These are phyloP conservation scores for Heliconius eleuchia DNA, from an alignment of 1,140 invertebrate species.

Conservation along the genomic window DNA sequence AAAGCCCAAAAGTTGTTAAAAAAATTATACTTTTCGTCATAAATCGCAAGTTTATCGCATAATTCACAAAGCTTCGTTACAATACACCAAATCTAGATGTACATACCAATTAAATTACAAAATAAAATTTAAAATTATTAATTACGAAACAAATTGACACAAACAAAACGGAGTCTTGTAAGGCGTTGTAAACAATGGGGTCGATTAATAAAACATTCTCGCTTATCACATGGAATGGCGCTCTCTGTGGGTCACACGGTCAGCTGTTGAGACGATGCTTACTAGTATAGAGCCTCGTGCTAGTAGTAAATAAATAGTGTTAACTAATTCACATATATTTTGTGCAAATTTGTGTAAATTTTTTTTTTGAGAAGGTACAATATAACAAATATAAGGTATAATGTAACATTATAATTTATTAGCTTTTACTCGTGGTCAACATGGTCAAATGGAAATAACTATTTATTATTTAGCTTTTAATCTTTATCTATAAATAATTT, in stretches of 20 bases:
- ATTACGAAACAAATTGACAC: not conserved
- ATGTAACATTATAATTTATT: no score
- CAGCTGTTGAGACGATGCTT: constrained; percentile 34
- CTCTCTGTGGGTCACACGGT: constrained; percentile 38
- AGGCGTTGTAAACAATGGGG: constrained; percentile 53
- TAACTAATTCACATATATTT: not conserved
- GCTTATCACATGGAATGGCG: constrained; percentile 47
- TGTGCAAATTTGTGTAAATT: not conserved
- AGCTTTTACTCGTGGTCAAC: no score
- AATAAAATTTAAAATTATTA: not conserved
- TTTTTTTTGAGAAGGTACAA: no score
- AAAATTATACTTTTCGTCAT: no score
- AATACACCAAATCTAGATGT: no score
- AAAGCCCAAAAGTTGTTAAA: no score
- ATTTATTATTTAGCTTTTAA: no score
- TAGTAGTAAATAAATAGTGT: not conserved
- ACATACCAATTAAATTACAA: not conserved
- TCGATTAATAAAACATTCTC: constrained; percentile 68
- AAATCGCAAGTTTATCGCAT: not conserved
- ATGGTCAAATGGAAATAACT: no score
- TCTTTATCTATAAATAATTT: no score
- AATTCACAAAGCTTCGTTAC: not conserved
- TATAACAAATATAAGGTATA: no score
- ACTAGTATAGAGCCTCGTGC: constrained; percentile 25
- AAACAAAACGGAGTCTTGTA: constrained; percentile 42